Evolutionary conservation across 2,888 invertebrate genomes (phyloP).

Genomic region (Priocnemis perturbator): DNA sequence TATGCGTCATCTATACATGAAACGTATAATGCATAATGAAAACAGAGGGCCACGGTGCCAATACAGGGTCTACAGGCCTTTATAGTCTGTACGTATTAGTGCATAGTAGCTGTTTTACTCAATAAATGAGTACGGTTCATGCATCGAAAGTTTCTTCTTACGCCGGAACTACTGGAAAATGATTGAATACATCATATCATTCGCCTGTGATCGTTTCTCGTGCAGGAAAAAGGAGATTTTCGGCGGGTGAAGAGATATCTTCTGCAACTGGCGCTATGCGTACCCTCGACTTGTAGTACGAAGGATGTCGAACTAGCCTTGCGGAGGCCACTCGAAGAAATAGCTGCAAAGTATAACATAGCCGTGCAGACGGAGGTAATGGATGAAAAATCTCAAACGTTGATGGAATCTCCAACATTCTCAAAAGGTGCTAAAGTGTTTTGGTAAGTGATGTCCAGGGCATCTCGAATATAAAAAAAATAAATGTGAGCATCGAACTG

Average conservation of each 20-base stretch:
- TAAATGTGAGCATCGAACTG: background rate
- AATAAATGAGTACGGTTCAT: too few species aligned
- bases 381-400: slow-evolving; percentile 51
- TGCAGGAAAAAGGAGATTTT: slow-evolving; percentile 63
- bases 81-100: too few species aligned
- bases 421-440: slow-evolving; percentile 47
- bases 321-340: slow-evolving; percentile 73
- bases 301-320: slow-evolving; percentile 78
- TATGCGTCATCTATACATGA: too few species aligned
- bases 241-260: slow-evolving; percentile 54
- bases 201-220: background rate
- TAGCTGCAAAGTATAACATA: slow-evolving; percentile 60
- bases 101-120: too few species aligned
- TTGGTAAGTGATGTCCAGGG: slow-evolving; percentile 44
- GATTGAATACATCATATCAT: background rate
- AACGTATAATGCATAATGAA: too few species aligned
- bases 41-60: too few species aligned
- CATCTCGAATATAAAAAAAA: too few species aligned
- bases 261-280: slow-evolving; percentile 77
- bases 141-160: too few species aligned
- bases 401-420: slow-evolving; percentile 47
- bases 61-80: too few species aligned
- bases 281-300: slow-evolving; percentile 79
- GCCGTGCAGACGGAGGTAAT: slow-evolving; percentile 48
- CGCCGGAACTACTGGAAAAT: too few species aligned